Percentiles rank a stretch among this genome's conserved stretches.
phyloP scores from a whole-genome alignment of 2,888 invertebrate species.

The Limnephilus rhombicus region DNA sequence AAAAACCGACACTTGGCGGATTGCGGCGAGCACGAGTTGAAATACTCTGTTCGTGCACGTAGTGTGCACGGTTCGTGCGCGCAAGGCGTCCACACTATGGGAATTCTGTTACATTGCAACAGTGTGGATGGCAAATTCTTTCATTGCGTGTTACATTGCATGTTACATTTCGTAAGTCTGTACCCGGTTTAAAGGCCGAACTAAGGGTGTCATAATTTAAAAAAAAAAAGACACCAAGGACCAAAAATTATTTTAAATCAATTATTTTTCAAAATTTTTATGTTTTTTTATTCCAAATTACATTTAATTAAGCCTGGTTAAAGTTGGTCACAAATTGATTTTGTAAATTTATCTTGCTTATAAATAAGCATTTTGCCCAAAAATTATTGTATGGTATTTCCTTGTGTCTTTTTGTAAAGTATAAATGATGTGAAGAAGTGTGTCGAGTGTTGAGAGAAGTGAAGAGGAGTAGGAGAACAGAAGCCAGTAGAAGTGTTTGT shows the following conservation, averaged over 20 bases:
- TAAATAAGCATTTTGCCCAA: not conserved
- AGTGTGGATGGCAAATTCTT: too few species aligned
- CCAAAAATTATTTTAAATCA: constrained; percentile 28
- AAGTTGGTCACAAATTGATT: not conserved
- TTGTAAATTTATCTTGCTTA: not conserved
- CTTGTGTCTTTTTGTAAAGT: constrained; percentile 24
- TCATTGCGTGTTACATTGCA: too few species aligned
- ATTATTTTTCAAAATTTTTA: not conserved
- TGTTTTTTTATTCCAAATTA: not conserved
- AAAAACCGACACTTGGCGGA: too few species aligned
- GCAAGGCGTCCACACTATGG: too few species aligned
- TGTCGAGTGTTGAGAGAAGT: not conserved
- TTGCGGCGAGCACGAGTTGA: too few species aligned
- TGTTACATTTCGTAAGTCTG: too few species aligned
- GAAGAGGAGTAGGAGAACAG: constrained; percentile 53
- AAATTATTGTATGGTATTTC: constrained; percentile 5
- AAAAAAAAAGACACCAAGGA: not conserved
- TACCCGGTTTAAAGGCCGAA: too few species aligned
- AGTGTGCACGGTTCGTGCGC: too few species aligned
- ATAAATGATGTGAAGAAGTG: not conserved
- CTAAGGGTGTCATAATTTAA: not conserved
- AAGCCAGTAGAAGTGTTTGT: constrained; percentile 61
- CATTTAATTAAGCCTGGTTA: constrained; percentile 2
- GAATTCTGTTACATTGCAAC: too few species aligned
- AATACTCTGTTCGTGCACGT: too few species aligned